Base-by-base conservation (phyloP, 2,888 invertebrate genomes). In the Drosophila prostipennis region DNA sequence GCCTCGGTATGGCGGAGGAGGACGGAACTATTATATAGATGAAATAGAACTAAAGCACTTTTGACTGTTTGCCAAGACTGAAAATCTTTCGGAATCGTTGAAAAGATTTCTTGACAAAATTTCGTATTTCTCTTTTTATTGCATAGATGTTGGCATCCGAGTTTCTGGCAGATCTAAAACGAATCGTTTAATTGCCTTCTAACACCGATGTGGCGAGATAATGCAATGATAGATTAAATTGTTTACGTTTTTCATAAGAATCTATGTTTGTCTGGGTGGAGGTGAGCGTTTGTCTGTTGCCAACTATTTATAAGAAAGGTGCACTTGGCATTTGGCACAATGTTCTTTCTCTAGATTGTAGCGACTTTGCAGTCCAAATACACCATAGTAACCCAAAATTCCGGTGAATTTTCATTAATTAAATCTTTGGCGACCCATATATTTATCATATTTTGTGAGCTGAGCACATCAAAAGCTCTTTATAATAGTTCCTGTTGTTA, bases 321-420 rank as follows among this genome's bases (percentile, higher is more conserved):
- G 84, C 81, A 77, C 80, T 80, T 80, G 80, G 80, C 84, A 80
- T 78, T 80, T 80, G 80, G 81, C 84, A 80, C 77, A 79, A 63
- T 77, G 75, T 54, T 43, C 26, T 51, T 29, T 53, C 55, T 14
- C 26, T 34, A 10, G 32, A 26, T 26, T 26, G 26, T 26, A 26
- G 26, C 6, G 26, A 26, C 4, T 23, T 14, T 13, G 14, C 14
- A 29, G 16, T 23, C 19, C 32, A n/a, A 32, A 11, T 51, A 51
- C 16, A 19, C 11, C 16, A 32, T 29, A 32, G 54, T 40, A 48
- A 29, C 40, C 53, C 7, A 29, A 4, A 56, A 32, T 57, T 37
- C 57, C 10, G 19, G n/a, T 14, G 36, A 59, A 36, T 14, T 39
- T 29, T n/a, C 39, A 11, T n/a, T 39, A 39, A 53, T 8, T 32